phyloP scores from a whole-genome alignment of 2,888 invertebrate genomes.

The Papilio protenor region DNA sequence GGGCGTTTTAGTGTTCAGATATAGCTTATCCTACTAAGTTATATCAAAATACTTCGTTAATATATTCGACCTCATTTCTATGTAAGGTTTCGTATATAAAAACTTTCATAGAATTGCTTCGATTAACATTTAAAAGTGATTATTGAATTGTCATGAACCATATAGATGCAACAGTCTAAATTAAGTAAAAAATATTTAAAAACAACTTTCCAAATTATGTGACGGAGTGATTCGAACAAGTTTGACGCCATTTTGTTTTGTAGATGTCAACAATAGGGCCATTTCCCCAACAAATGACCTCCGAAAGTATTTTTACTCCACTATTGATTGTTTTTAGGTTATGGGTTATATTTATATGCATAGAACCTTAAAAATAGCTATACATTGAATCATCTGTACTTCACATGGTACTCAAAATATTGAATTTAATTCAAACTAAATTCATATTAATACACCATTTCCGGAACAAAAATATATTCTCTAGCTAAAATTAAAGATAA shows the following conservation, averaged over 20 bases:
- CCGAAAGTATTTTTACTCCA: too few relatives aligned
- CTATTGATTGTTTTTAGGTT: too few relatives aligned
- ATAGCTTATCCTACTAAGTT: constrained; percentile 20
- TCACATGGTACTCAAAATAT: background rate
- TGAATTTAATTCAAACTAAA: background rate
- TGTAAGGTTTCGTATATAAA: constrained; percentile 13
- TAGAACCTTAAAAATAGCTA: too few relatives aligned
- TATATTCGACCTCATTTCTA: constrained; percentile 7
- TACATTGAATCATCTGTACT: too few relatives aligned
- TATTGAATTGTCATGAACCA: background rate
- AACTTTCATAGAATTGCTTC: background rate
- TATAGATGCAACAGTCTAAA: too few relatives aligned
- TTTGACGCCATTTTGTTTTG: too few relatives aligned
- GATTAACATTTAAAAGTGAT: background rate
- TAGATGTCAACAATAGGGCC: too few relatives aligned
- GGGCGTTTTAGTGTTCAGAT: constrained; percentile 41
- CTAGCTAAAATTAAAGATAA: background rate
- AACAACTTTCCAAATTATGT: background rate
- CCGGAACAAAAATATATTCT: background rate
- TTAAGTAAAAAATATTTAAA: too few relatives aligned
- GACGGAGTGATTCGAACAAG: too few relatives aligned
- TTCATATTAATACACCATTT: background rate
- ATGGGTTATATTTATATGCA: too few relatives aligned
- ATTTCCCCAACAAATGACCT: too few relatives aligned
- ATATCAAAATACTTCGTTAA: background rate